Evolutionary conservation across 1,140 invertebrate genomes (phyloP), one percentile per base, ranked within the genome.

Genomic region (Drosophila prosaltans): DNA sequence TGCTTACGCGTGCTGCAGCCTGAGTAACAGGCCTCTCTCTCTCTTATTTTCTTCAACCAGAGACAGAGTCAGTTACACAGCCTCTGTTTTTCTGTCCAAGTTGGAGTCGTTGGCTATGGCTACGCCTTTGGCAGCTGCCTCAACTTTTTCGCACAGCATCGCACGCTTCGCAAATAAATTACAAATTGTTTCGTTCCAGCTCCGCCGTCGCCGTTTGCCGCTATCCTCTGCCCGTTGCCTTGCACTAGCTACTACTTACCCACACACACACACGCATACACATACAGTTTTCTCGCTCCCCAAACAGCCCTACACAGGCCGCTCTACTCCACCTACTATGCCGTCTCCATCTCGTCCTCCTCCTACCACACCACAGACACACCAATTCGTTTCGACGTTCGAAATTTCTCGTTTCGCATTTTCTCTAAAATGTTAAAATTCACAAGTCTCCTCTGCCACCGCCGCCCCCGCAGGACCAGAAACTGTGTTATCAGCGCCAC

Each of bases 141-240:
- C 83, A 89, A 89, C 83, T 89, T 86, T 86, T 78, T 69, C 68
- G 66, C 75, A 63, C 54, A 41, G 74, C 75, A 78, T 78, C 84
- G 83, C 83, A 79, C 81, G 85, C 85, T 90, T 89, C 77, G 75
- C 84, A 91, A 89, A 91, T 90, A 91, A 91, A 91, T 90, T 91
- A 91, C 88, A 91, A 91, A 91, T 91, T 91, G 88, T 91, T 91
- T 91, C 89, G 88, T 91, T 91, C 84, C 84, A 89, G 83, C 76
- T 24, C 45, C 45, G 6, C 45, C 45, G 21, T 36, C 45, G 21
- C 45, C 45, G 39, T 11, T 30, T 30, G 28, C 28, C 39, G 32
- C 32, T 36, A 36, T 36, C 32, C 32, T 57, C 54, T 39, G 63
- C 59, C n/a, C 6, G 16, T 36, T 48, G 72, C 63, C 63, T 58